These are phyloP conservation scores for Pelusios castaneus DNA, from an alignment of 2,113 vertebrate genomes.

Conservation along the genomic window DNA sequence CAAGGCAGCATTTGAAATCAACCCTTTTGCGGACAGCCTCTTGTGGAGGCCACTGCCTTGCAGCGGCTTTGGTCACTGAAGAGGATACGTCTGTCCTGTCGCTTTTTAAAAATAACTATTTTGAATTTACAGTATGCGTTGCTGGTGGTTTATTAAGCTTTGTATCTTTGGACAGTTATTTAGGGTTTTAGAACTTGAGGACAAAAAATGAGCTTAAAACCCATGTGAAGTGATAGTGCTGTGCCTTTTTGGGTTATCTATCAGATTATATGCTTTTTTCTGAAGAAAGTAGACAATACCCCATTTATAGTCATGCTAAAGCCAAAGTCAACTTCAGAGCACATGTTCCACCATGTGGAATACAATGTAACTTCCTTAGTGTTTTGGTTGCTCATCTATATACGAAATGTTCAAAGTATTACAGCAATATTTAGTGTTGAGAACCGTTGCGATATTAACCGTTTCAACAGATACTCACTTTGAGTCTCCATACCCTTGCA, in stretches of 20 bases:
- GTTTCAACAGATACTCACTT: slow-evolving; percentile 52
- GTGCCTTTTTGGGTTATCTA: slow-evolving; percentile 88
- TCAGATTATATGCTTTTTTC: slow-evolving; percentile 73
- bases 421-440: slow-evolving; percentile 91
- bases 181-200: slow-evolving; percentile 82
- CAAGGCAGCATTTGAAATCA: neutral
- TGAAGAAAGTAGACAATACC: slow-evolving; percentile 78
- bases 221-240: slow-evolving; percentile 88
- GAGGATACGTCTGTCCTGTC: slow-evolving; percentile 55
- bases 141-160: slow-evolving; percentile 80
- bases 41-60: neutral
- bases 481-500: slow-evolving; percentile 2
- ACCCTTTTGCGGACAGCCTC: neutral
- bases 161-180: slow-evolving; percentile 83
- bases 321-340: slow-evolving; percentile 94
- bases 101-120: slow-evolving; percentile 59
- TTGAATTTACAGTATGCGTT: slow-evolving; percentile 69
- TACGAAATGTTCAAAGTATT: slow-evolving; percentile 86
- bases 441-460: slow-evolving; percentile 52
- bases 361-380: slow-evolving; percentile 60
- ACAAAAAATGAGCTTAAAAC: slow-evolving; percentile 71
- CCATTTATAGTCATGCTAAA: slow-evolving; percentile 86
- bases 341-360: slow-evolving; percentile 90
- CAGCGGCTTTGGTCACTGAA: neutral
- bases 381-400: slow-evolving; percentile 53